Percentiles rank a stretch among this genome's conserved stretches.
Evolutionary conservation across 1,140 invertebrate species (phyloP).

Genomic region (Platorchestia sp.): DNA sequence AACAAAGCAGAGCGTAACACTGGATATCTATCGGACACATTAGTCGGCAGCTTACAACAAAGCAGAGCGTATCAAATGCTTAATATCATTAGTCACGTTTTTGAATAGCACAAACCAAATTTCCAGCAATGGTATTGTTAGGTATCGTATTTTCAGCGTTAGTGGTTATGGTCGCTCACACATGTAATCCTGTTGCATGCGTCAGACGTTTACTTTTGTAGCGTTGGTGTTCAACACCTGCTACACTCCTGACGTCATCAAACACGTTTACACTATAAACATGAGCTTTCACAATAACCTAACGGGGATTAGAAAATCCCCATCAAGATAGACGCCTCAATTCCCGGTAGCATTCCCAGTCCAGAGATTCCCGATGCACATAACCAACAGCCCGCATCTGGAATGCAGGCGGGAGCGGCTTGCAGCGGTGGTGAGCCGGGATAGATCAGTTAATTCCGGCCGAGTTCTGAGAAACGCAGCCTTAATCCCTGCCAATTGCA

Average conservation of each 20-base stretch:
- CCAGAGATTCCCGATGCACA: background rate
- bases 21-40: too few species aligned
- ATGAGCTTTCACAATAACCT: background rate
- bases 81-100: background rate
- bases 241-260: background rate
- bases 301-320: background rate
- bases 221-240: background rate
- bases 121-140: background rate
- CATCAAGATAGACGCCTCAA: background rate
- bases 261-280: background rate
- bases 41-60: too few species aligned
- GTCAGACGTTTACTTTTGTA: background rate
- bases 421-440: background rate
- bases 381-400: background rate
- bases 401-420: background rate
- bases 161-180: too few species aligned
- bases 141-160: too few species aligned
- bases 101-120: background rate
- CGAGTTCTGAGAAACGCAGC: background rate
- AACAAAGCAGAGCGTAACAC: too few species aligned
- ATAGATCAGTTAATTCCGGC: background rate
- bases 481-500: background rate
- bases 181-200: too few species aligned
- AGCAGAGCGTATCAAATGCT: too few species aligned
- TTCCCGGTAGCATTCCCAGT: background rate